phyloP scores from a whole-genome alignment of 1,140 invertebrate genomes.

The Drosophila grimshawi region DNA sequence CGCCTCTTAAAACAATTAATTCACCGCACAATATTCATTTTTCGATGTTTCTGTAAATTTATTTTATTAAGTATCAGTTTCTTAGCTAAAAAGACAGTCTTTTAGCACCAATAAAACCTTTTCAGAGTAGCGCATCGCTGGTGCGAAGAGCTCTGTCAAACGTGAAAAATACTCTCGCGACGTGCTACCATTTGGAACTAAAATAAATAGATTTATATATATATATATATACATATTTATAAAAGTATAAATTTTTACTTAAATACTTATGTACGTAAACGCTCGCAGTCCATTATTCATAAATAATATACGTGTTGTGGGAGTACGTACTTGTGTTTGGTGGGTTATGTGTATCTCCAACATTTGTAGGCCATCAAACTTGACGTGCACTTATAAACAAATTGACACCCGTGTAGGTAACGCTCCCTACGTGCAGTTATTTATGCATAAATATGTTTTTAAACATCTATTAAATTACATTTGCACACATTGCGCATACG shows the following conservation, averaged over 20 bases:
- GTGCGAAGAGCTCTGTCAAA: constrained; percentile 62
- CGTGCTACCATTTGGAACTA: constrained; percentile 77
- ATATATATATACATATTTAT: constrained; percentile 9
- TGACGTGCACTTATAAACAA: constrained; percentile 75
- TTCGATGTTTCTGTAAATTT: no score
- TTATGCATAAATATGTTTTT: constrained; percentile 62
- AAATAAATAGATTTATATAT: constrained; percentile 70
- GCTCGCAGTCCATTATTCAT: constrained; percentile 63
- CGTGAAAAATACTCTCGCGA: constrained; percentile 76
- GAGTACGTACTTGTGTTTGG: neutral
- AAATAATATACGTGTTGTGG: constrained; percentile 59
- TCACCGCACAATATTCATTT: no score
- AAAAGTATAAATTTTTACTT: constrained; percentile 1
- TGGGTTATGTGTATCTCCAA: constrained; percentile 21
- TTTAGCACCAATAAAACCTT: neutral
- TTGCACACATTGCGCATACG: constrained; percentile 63
- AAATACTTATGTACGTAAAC: constrained; percentile 14
- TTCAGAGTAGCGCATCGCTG: constrained; percentile 43
- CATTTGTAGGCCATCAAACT: constrained; percentile 73
- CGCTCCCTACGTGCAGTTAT: constrained; percentile 58
- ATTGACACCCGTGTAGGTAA: constrained; percentile 53
- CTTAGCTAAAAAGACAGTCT: neutral
- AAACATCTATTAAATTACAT: constrained; percentile 61
- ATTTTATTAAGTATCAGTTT: neutral
- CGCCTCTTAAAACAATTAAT: no score